A percentile compares a stretch with the other conserved stretches of the same genome.
Conservation (phyloP, 2,888 invertebrate species). For the Troides aeacus region DNA sequence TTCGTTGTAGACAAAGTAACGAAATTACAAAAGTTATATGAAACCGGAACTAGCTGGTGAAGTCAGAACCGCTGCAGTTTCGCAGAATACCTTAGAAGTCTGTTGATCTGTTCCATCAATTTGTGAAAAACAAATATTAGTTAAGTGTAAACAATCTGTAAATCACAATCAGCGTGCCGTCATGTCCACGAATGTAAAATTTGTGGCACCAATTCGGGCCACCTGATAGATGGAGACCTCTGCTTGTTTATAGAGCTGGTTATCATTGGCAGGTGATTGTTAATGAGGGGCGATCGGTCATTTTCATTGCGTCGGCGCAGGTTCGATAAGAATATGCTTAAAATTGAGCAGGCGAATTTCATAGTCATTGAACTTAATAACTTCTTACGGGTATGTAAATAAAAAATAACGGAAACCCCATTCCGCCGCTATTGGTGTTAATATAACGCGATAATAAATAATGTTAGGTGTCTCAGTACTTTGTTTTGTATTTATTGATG, state of each 20-base stretch:
- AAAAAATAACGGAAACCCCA: constrained; percentile 22
- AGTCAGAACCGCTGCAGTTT: no score
- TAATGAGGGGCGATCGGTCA: constrained; percentile 13
- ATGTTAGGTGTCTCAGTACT: background rate
- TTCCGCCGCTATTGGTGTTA: constrained; percentile 9
- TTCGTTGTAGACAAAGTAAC: no score
- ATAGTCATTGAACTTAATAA: constrained; percentile 25
- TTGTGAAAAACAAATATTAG: no score
- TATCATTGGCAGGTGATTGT: constrained; percentile 17
- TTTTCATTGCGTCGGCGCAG: constrained; percentile 11
- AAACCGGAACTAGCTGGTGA: no score
- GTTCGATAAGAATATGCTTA: constrained; percentile 18
- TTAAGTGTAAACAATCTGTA: no score
- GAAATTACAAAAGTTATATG: no score
- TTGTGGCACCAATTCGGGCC: constrained; percentile 7
- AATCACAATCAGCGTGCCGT: background rate
- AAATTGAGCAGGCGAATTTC: constrained; percentile 15
- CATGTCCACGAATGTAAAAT: constrained; percentile 6
- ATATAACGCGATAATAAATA: constrained; percentile 8
- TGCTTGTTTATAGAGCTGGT: constrained; percentile 13
- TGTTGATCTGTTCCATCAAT: no score
- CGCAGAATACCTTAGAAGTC: no score
- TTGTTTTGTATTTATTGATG: no score
- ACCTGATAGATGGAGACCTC: background rate
- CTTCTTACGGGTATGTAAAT: constrained; percentile 25